Base-by-base conservation (phyloP, 2,888 invertebrate genomes). In the Chirona hameri region DNA sequence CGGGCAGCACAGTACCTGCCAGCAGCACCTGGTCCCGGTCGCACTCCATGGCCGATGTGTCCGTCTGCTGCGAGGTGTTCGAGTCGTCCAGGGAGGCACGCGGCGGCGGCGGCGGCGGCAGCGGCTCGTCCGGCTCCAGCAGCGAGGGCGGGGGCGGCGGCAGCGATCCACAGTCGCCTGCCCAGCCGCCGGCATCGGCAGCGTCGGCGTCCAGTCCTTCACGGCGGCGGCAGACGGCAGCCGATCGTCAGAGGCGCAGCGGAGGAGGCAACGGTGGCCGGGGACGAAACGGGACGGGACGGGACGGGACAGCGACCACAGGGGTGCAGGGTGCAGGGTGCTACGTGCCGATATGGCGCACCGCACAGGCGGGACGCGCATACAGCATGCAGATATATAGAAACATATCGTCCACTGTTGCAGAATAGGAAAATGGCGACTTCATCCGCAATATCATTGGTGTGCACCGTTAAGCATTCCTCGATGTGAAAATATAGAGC, bases 1-100 rank as follows among this genome's bases (percentile, higher is more conserved):
- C 12, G 14, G 76, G 31, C 31, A 21, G 76, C 9, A 29, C 0
- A 10, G 76, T 76, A 76, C 76, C 76, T 76, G 76, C 31, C 15
- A 76, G 39, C 18, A 76, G 14, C 18, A 39, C 76, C 21, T 76
- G 76, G 76, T 76, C 76, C 21, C 79, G 79, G 79, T 79, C 79
- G 52, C 79, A 79, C 79, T 79, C 79, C 27, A 27, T 27, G 48
- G 79, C 79, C 79, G 79, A 79, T 24, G 79, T 79, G 79, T 79
- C 79, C 27, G 79, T 79, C 79, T 79, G 79, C 79, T 79, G 79
- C 4, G 48, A 52, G 52, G 27, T 79, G 79, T 52, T 52, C 10
- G 79, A 79, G 79, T 79, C 79, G 29, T 79, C 79, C 27, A 79
- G 79, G 14, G 79, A 48, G 79, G 48, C 52, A 52, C 48, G 48